These are phyloP conservation scores for Oriolus oriolus DNA, from an alignment of 2,113 vertebrate genomes.

Conservation along the genomic window DNA sequence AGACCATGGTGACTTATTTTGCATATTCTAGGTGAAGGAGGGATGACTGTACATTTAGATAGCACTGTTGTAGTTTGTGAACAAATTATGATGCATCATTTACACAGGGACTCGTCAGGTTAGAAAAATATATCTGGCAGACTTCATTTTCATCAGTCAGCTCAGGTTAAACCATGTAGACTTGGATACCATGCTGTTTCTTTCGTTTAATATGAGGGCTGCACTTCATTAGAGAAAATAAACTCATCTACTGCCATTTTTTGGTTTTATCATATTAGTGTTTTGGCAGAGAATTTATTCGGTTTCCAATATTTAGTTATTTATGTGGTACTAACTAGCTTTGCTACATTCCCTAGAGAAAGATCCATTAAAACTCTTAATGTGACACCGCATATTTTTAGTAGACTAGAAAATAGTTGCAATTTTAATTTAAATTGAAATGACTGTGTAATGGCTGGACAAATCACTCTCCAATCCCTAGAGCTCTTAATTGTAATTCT, in stretches of 20 bases:
- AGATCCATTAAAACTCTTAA: constrained; percentile 69
- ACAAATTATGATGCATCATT: background rate
- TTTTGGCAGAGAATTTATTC: constrained; percentile 65
- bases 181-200: background rate
- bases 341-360: constrained; percentile 64
- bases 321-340: constrained; percentile 50
- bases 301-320: constrained; percentile 54
- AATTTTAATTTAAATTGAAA: constrained; percentile 83
- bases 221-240: constrained; percentile 53
- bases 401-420: constrained; percentile 77
- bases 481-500: constrained; percentile 78
- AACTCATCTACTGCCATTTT: constrained; percentile 58
- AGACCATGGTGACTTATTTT: background rate
- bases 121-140: background rate
- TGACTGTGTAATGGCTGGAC: constrained; percentile 76
- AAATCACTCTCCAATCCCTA: constrained; percentile 73
- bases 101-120: background rate
- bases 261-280: constrained; percentile 46
- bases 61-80: background rate
- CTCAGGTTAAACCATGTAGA: background rate
- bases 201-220: background rate
- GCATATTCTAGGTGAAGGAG: background rate
- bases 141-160: background rate
- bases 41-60: background rate
- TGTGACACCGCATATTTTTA: constrained; percentile 76